Base-by-base conservation (phyloP, 2,113 vertebrate species). In the Athene noctua region DNA sequence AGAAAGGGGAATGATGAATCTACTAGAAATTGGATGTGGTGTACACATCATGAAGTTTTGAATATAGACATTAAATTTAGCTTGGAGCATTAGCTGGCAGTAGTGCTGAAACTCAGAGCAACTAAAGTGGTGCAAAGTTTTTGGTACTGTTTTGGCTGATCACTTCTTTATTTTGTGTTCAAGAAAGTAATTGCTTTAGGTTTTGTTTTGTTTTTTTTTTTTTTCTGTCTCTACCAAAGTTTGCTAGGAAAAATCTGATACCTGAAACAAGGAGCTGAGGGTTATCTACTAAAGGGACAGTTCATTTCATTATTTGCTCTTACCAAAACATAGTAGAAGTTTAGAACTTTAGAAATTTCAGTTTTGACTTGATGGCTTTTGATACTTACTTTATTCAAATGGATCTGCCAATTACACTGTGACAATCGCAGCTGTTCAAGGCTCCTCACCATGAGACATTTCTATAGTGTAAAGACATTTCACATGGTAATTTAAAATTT, bases 401-500 rank as follows among this genome's bases (percentile, higher is more conserved):
- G 16, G 32, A 72, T 93, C 72, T 93, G 57, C 57, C 51, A 27
- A 82, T 92, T 95, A 57, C 23, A 27, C 15, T 40, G 71, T 87
- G 73, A 84, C 66, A 90, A 30, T 23, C 68, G 51, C 88, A 93
- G 55, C 59, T 75, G 19, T 83, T 57, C 91, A 86, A 83, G 83
- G 67, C 85, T 96, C 20, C 63, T 94, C 71, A 70, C 63, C 36
- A 42, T 71, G 73, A 95, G 85, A 88, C 85, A 90, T 42, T 96
- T 95, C 81, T 96, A 67, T 82, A 91, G 86, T 90, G 63, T 51
- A 58, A 52, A 83, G 92, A 90, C 80, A 92, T 42, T 95, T 97
- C 96, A 97, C 88, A 92, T 94, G 77, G 36, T 73, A 94, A 67
- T 95, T 95, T 92, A 74, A 96, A 97, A 94, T 87, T 85, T 94